A percentile compares a stretch with the other conserved stretches of the same genome.
Conservation (phyloP, 1,140 invertebrate genomes). For the Drosophila miranda region DNA sequence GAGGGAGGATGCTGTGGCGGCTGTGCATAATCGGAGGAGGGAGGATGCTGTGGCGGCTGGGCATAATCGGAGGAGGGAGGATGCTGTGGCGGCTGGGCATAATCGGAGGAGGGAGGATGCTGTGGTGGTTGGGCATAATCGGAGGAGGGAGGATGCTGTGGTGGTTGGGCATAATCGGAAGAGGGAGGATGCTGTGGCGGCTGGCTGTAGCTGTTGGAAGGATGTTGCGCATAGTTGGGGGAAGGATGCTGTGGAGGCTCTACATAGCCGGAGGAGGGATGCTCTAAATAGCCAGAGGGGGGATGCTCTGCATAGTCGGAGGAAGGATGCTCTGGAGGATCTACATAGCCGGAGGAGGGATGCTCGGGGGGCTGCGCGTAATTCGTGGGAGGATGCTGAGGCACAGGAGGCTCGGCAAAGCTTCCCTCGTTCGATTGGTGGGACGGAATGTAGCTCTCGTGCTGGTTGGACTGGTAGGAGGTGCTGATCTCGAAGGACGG, state of each 20-base stretch:
- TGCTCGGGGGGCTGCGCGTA: slow-evolving; percentile 15
- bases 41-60: slow-evolving; percentile 18
- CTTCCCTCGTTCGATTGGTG: slow-evolving; percentile 4
- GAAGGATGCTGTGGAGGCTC: slow-evolving; percentile 6
- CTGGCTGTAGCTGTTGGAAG: not conserved
- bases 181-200: slow-evolving; percentile 6
- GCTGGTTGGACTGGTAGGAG: slow-evolving; percentile 45
- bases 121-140: slow-evolving; percentile 1
- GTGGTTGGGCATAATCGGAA: not conserved
- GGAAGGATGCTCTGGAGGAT: not conserved
- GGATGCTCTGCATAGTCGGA: slow-evolving; percentile 4
- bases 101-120: slow-evolving; percentile 1
- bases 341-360: slow-evolving; percentile 10
- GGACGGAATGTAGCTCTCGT: slow-evolving; percentile 42
- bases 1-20: slow-evolving; percentile 17
- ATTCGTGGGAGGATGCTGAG: slow-evolving; percentile 14
- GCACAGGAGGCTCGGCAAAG: slow-evolving; percentile 4
- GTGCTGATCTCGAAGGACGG: slow-evolving; percentile 72
- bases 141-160: slow-evolving; percentile 1
- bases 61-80: slow-evolving; percentile 10
- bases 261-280: slow-evolving; percentile 25
- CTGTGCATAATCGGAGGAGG: slow-evolving; percentile 12
- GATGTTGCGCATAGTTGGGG: slow-evolving; percentile 15
- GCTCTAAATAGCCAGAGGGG: slow-evolving; percentile 9
- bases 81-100: slow-evolving; percentile 17